A percentile compares a stretch with the other conserved stretches of the same genome.
Evolutionary conservation across 2,797 vertebrate genomes (phyloP).

Genomic region (Oceanodroma leucorhoa): DNA sequence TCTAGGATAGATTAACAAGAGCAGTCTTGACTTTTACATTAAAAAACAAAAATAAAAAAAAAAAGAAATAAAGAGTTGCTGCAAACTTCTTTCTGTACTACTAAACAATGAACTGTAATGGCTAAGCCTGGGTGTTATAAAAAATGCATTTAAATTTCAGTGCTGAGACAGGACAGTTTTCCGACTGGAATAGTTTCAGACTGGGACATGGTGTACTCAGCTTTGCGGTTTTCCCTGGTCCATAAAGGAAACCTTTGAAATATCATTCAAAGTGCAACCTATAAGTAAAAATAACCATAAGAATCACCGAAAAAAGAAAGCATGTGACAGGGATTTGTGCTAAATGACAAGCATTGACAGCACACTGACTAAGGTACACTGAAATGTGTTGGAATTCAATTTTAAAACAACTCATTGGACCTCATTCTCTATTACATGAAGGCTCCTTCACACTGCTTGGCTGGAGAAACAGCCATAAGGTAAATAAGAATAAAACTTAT

Average conservation of each 20-base stretch:
- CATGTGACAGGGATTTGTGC: neutral
- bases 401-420: neutral
- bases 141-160: conserved; percentile 50
- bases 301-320: neutral
- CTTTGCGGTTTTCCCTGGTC: conserved; percentile 23
- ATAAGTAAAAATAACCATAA: conserved; percentile 35
- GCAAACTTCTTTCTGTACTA: neutral
- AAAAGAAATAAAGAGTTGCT: neutral
- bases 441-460: neutral
- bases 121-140: neutral
- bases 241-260: conserved; percentile 48
- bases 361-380: neutral
- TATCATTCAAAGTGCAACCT: neutral
- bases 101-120: neutral
- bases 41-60: neutral
- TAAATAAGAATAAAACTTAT: conserved; percentile 24
- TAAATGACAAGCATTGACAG: neutral
- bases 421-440: neutral
- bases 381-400: neutral
- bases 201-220: neutral
- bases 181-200: neutral
- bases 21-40: neutral
- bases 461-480: neutral
- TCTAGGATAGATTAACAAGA: neutral
- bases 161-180: neutral